Conservation (phyloP, 2,888 invertebrate genomes). For the Rhodophaea formosa region DNA sequence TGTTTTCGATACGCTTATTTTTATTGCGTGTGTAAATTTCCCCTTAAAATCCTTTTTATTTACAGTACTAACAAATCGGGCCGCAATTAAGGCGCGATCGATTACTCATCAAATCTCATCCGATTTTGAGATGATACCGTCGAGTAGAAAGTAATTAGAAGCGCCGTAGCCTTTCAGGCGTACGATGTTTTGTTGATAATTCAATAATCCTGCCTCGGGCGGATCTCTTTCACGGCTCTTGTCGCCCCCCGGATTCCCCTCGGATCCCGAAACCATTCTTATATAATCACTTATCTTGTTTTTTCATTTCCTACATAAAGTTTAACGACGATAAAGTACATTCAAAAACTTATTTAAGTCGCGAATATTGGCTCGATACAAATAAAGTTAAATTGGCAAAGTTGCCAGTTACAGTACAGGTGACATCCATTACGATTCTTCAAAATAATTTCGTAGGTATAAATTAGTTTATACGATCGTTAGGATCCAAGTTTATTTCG, state of each 20-base stretch:
- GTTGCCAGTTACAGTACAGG: conserved; percentile 59
- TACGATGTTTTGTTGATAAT: conserved; percentile 77
- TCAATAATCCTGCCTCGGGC: conserved; percentile 70
- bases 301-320: conserved; percentile 63
- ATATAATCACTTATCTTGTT: conserved; percentile 65
- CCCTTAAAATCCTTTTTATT: conserved; percentile 39
- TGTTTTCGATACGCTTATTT: conserved; percentile 52
- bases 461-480: conserved; percentile 53
- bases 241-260: conserved; percentile 33
- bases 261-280: conserved; percentile 57
- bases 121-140: conserved; percentile 59
- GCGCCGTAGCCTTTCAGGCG: conserved; percentile 62
- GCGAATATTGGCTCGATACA: conserved; percentile 66
- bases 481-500: conserved; percentile 31
- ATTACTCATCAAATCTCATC: conserved; percentile 63
- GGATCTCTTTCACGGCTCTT: conserved; percentile 59
- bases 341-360: conserved; percentile 64
- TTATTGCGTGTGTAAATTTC: conserved; percentile 47
- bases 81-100: conserved; percentile 55
- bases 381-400: conserved; percentile 80
- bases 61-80: conserved; percentile 45
- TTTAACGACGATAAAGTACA: conserved; percentile 56
- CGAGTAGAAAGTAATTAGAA: conserved; percentile 72
- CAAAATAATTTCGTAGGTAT: conserved; percentile 53
- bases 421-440: conserved; percentile 61